A percentile compares a stretch with the other conserved stretches of the same genome.
Conservation (phyloP, 2,888 invertebrate genomes). For the Lymantria monacha region DNA sequence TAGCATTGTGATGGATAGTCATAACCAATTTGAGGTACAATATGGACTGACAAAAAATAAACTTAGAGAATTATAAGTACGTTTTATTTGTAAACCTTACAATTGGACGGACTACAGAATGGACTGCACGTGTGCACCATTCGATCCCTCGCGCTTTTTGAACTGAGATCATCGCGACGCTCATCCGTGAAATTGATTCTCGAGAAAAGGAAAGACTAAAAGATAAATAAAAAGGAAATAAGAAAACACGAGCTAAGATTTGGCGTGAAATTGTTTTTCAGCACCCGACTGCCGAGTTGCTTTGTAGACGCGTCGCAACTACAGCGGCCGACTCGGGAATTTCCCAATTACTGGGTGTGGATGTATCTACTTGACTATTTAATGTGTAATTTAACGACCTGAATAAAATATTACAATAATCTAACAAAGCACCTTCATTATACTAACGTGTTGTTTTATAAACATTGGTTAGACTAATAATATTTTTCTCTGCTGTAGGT, state of each 20-base stretch:
- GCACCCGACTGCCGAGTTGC: conserved; percentile 48
- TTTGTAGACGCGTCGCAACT: conserved; percentile 56
- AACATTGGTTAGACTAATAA: too few species aligned
- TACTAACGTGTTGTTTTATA: too few species aligned
- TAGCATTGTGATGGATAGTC: too few species aligned
- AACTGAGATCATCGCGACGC: conserved; percentile 80
- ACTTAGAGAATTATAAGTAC: neutral
- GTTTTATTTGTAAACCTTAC: neutral
- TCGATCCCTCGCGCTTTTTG: conserved; percentile 69
- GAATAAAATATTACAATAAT: conserved; percentile 2
- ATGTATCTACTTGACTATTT: conserved; percentile 74
- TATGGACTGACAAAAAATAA: too few species aligned
- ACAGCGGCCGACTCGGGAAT: conserved; percentile 69
- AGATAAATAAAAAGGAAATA: conserved; percentile 83
- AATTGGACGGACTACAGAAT: conserved; percentile 14
- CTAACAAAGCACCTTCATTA: too few species aligned
- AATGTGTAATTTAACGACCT: conserved; percentile 50
- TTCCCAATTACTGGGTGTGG: conserved; percentile 79
- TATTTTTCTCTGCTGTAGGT: too few species aligned
- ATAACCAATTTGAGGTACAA: too few species aligned
- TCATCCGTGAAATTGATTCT: conserved; percentile 83
- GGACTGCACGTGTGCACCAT: conserved; percentile 53
- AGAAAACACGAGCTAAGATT: conserved; percentile 82
- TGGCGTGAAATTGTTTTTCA: conserved; percentile 83
- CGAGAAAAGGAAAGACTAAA: conserved; percentile 80